phyloP scores from a whole-genome alignment of 2,113 vertebrate genomes.

The Bos indicus region DNA sequence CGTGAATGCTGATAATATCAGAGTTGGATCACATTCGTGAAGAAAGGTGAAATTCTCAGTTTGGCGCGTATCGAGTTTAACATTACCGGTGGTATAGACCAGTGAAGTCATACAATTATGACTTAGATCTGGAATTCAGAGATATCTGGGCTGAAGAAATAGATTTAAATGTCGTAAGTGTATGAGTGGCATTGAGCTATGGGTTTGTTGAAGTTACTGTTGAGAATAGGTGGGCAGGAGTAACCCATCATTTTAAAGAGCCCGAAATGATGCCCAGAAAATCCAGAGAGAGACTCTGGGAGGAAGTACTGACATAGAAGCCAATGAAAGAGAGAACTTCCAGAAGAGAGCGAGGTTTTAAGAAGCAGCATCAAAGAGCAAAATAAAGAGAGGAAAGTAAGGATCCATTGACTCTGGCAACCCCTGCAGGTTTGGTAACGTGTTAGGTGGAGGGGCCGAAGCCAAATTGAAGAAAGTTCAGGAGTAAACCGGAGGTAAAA shows the following conservation, averaged over 20 bases:
- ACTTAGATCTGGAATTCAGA: not conserved
- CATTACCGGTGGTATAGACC: not conserved
- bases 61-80: not conserved
- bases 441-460: not conserved
- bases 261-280: too few relatives aligned
- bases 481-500: not conserved
- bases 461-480: not conserved
- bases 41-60: not conserved
- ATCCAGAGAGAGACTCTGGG: not conserved
- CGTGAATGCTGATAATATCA: not conserved
- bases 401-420: not conserved
- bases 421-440: not conserved
- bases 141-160: not conserved
- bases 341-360: not conserved
- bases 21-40: not conserved
- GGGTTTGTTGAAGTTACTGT: not conserved
- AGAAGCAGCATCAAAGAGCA: not conserved
- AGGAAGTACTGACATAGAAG: not conserved
- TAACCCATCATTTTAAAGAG: not conserved
- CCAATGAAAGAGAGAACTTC: not conserved
- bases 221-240: not conserved
- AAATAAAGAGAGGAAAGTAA: not conserved
- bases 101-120: not conserved
- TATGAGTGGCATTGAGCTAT: not conserved
- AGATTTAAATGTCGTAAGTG: not conserved